Evolutionary conservation across 2,797 vertebrate species (phyloP).

Genomic region (Apodemus agrarius): DNA sequence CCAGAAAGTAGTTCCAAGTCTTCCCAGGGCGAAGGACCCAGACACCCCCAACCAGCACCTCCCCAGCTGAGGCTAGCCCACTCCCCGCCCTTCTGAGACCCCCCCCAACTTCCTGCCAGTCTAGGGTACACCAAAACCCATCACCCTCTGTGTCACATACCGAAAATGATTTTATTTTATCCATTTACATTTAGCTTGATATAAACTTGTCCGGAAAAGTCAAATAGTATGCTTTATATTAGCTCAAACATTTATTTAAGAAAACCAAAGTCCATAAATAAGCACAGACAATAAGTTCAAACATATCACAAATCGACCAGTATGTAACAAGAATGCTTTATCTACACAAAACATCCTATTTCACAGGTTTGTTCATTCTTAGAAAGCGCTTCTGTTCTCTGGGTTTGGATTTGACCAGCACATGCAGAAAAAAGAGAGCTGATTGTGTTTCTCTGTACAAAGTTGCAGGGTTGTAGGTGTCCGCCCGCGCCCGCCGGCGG

Average conservation of each 20-base stretch:
- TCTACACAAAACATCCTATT: slow-evolving; percentile 99
- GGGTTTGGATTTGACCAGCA: slow-evolving; percentile 91
- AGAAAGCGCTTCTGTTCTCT: slow-evolving; percentile 90
- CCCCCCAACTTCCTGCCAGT: not conserved
- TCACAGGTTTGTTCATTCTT: slow-evolving; percentile 92
- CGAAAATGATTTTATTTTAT: slow-evolving; percentile 97
- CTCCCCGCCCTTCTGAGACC: not conserved
- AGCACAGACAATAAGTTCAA: slow-evolving; percentile 97
- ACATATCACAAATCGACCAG: slow-evolving; percentile 97
- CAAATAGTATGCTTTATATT: slow-evolving; percentile 94
- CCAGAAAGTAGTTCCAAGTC: not conserved
- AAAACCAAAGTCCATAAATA: slow-evolving; percentile 95
- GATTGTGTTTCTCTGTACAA: slow-evolving; percentile 88
- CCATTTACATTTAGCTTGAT: slow-evolving; percentile 95
- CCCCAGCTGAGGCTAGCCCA: fast-evolving
- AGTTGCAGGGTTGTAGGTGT: slow-evolving; percentile 86
- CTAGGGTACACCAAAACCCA: slow-evolving; percentile 76
- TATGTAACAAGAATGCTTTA: slow-evolving; percentile 97
- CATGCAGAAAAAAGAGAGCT: slow-evolving; percentile 93
- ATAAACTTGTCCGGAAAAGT: slow-evolving; percentile 95
- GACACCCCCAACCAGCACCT: not conserved
- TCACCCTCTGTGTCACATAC: slow-evolving; percentile 91
- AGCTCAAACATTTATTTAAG: slow-evolving; percentile 98
- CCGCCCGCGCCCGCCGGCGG: slow-evolving; percentile 84
- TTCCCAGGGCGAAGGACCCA: not conserved